Conservation (phyloP, 2,888 invertebrate genomes). For the Elysia crispata region DNA sequence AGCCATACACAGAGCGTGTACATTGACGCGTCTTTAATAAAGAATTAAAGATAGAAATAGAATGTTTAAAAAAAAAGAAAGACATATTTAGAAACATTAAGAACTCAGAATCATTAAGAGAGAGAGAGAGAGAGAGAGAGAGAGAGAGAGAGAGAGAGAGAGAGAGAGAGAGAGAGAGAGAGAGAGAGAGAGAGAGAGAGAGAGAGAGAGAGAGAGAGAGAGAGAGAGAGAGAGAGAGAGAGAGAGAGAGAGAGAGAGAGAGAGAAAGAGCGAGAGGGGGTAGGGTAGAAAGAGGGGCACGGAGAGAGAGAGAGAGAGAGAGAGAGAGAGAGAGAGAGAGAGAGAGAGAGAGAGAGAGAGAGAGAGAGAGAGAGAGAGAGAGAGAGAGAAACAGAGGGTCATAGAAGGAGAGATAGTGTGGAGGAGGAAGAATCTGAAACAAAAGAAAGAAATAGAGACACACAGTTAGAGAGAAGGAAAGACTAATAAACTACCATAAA, state of each 20-base stretch:
- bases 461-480: too few species aligned
- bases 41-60: too few species aligned
- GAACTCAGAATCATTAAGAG: background rate
- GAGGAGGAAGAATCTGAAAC: too few species aligned
- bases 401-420: too few species aligned
- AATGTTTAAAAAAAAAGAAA: too few species aligned
- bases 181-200: constrained; percentile 29
- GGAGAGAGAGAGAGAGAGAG: constrained; percentile 20
- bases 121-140: constrained; percentile 5
- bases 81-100: too few species aligned
- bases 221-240: constrained; percentile 12
- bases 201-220: constrained; percentile 23
- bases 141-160: background rate
- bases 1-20: too few species aligned
- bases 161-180: constrained; percentile 34
- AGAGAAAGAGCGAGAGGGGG: constrained; percentile 14
- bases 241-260: background rate
- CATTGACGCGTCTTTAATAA: too few species aligned
- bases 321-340: constrained; percentile 20
- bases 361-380: background rate
- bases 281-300: constrained; percentile 27
- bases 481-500: too few species aligned
- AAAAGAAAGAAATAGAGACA: too few species aligned
- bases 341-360: constrained; percentile 2
- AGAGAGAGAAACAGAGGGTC: too few species aligned